phyloP scores from a whole-genome alignment of 2,888 invertebrate genomes.

The Zele albiditarsus region DNA sequence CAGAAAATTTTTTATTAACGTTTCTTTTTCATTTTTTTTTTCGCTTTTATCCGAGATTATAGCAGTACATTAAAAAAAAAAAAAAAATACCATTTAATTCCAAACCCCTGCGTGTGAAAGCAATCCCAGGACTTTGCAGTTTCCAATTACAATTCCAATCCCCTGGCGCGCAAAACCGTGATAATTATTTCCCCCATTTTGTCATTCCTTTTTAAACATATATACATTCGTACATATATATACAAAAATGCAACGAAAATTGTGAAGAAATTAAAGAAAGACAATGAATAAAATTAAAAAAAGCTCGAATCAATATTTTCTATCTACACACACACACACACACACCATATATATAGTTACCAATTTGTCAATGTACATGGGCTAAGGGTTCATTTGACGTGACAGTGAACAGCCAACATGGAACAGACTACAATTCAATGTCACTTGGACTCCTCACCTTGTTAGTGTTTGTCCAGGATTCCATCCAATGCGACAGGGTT shows the following conservation, averaged over 20 bases:
- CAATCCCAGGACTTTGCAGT: constrained; percentile 36
- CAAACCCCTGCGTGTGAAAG: constrained; percentile 30
- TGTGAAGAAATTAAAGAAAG: not conserved
- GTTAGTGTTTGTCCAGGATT: constrained; percentile 26
- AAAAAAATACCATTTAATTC: constrained; percentile 39
- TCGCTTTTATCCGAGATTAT: not conserved
- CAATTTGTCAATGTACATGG: not conserved
- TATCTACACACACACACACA: not conserved
- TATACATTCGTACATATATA: not conserved
- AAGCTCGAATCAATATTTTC: not conserved
- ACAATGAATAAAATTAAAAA: not conserved
- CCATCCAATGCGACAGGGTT: constrained; percentile 29
- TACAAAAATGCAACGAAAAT: not conserved
- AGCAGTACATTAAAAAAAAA: constrained; percentile 19
- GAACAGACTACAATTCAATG: constrained; percentile 31
- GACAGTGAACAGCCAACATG: constrained; percentile 31
- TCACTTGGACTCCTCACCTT: constrained; percentile 24
- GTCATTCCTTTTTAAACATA: not conserved
- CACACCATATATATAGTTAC: not conserved
- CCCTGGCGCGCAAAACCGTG: constrained; percentile 37
- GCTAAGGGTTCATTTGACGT: constrained; percentile 18
- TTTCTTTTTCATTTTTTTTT: not conserved
- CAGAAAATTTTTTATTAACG: no score
- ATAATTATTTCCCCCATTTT: constrained; percentile 38
- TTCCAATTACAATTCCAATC: constrained; percentile 44